Evolutionary conservation across 1,140 invertebrate species (phyloP).

Genomic region (Lutraria rhynchaena): DNA sequence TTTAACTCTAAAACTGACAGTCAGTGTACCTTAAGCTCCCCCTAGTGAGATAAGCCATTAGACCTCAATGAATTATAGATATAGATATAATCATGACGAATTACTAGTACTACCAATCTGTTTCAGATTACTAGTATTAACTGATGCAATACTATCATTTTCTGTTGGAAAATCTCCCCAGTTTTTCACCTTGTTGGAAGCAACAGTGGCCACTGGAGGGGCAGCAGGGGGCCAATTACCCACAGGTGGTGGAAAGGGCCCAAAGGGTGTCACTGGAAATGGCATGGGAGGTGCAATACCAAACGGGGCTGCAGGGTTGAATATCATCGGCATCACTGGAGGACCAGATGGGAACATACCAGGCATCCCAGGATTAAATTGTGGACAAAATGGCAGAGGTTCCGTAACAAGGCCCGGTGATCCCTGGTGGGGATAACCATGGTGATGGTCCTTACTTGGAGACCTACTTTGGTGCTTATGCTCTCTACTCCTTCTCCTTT

Average conservation of each 20-base stretch:
- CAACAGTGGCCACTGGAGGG: not conserved
- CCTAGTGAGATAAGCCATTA: no score
- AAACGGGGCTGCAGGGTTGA: not conserved
- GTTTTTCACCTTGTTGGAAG: not conserved
- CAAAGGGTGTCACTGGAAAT: not conserved
- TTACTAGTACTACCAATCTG: not conserved
- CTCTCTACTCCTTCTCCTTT: not conserved
- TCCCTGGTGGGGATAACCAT: no score
- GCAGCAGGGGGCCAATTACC: no score
- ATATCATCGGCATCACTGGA: not conserved
- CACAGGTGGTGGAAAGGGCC: no score
- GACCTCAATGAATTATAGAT: no score
- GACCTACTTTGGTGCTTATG: not conserved
- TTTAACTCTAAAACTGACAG: no score
- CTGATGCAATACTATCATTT: not conserved
- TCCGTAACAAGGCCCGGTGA: no score
- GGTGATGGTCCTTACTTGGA: no score
- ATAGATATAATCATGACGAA: no score
- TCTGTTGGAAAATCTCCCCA: conserved; percentile 4
- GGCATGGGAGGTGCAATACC: not conserved
- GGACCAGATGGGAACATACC: not conserved
- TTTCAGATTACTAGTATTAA: conserved; percentile 17
- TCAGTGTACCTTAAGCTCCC: no score
- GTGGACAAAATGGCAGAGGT: no score
- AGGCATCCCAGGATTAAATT: no score